Percentiles rank a stretch among this genome's conserved stretches.
Conservation (phyloP, 2,113 vertebrate genomes). For the Brienomyrus brachyistius region DNA sequence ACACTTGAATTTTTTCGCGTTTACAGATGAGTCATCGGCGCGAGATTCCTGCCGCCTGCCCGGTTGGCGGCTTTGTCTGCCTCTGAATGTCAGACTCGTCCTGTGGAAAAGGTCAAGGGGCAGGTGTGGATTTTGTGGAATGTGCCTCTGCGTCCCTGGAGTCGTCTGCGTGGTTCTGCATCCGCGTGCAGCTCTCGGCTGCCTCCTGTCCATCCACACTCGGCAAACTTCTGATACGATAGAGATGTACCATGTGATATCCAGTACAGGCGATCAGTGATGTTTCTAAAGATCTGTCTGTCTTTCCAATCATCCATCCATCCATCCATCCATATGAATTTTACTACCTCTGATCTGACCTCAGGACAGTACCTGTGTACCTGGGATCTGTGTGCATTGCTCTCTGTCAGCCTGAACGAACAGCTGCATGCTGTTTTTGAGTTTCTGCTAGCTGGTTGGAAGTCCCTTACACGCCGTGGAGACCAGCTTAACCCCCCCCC, state of each 20-base stretch:
- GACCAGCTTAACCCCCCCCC: not conserved
- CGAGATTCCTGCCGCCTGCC: not conserved
- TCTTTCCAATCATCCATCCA: not conserved
- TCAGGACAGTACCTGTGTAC: not conserved
- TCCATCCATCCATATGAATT: not conserved
- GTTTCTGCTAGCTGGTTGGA: not conserved
- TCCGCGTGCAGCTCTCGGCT: not conserved
- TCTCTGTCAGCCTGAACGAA: not conserved
- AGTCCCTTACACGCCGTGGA: not conserved
- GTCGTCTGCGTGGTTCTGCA: not conserved
- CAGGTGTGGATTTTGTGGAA: not conserved
- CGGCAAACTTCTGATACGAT: not conserved
- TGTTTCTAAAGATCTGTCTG: not conserved
- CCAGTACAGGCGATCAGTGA: not conserved
- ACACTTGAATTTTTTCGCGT: slow-evolving; percentile 2
- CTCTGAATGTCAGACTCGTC: not conserved
- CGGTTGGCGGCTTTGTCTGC: not conserved
- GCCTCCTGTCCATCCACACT: not conserved
- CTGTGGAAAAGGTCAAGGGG: not conserved
- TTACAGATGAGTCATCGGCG: not conserved
- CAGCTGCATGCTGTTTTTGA: not conserved
- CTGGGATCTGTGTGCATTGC: not conserved
- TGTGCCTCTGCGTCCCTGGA: not conserved
- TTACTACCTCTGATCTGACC: not conserved
- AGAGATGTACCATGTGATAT: not conserved